Evolutionary conservation across 2,113 vertebrate species (phyloP), one percentile per base, ranked within the genome.

Genomic region (Gobiocypris rarus): DNA sequence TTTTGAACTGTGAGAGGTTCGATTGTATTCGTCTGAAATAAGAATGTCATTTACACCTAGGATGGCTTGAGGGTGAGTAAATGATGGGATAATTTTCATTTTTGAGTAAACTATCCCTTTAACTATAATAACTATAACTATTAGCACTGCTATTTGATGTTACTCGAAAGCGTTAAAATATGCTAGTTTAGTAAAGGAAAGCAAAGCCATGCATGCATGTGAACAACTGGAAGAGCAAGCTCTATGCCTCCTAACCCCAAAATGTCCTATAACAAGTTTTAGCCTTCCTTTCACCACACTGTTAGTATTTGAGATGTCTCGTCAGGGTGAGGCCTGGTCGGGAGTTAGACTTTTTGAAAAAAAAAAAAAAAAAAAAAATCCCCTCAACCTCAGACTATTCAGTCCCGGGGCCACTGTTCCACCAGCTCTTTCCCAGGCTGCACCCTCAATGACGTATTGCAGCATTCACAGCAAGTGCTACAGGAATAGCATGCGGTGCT

Each of bases 291-390:
- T 90, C 88, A 91, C 80, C 84, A 41, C 86, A 80, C 83, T 90
- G 89, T 91, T 86, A 85, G 83, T 78, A 54, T 90, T 90, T 87
- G 83, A 5, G 67, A 88, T 86, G 89, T 86, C 67, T 82, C 75
- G 38, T 76, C 82, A 76, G 88, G 86, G 86, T 88, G 81, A 88
- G 87, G 88, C 65, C 75, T 78, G 82, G 78, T 74, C 70, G 15
- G 34, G 67, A 82, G 54, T 63, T 58, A 74, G 63, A 84, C 63
- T 69, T 24, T 22, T 48, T 0, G 9, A 69, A n/a, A 69, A 54
- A 48, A 84, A 54, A 63, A 45, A 56, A n/a, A n/a, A n/a, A n/a
- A n/a, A 79, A 61, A 83, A 83, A 86, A 86, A 75, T 82, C 61
- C 87, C 85, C 82, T 85, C 52, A 87, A 83, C 83, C 87, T 85